Evolutionary conservation across 2,113 vertebrate species (phyloP), one percentile per base, ranked within the genome.

Genomic region (Empidonax alnorum): DNA sequence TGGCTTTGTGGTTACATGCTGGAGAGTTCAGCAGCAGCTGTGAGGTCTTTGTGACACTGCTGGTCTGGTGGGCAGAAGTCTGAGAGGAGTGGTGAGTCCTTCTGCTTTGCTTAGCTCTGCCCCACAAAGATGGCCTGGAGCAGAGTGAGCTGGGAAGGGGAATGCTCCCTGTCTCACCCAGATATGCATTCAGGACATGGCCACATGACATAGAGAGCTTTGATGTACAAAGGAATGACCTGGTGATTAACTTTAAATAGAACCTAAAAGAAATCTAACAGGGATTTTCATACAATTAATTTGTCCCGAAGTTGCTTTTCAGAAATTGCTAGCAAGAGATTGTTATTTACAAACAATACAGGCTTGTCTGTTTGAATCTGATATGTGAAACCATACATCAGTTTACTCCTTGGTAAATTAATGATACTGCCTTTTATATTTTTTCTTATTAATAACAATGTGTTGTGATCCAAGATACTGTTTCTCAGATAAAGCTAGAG

Each of bases 121-220:
- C 28, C 24, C 4, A 7, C 23, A 27, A 23, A 25, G 28, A 49
- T 10, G 3, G 1, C 0, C 0, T 14, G 31, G 15, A 59, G 19
- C 16, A 63, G 30, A 56, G 18, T 20, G 56, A 84, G 24, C 53
- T 65, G 39, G 33, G 25, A 72, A 55, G 18, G 6, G 27, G 7
- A 55, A 46, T 16, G 35, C 1, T 14, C 7, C 4, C 7, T 0
- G 0, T 46, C 17, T 81, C 33, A 59, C 23, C 9, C 25, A 52
- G 55, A 74, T 17, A 14, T 53, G 46, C 31, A 33, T 8, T 3
- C 42, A 55, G 33, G 62, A 6, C 23, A 79, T 44, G 46, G 23
- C 5, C 5, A 18, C 12, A 39, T 31, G 49, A 25, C 37, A 25
- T 2, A 7, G 7, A 84, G 33, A 59, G 14, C 5, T 84, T 59